A percentile compares a stretch with the other conserved stretches of the same genome.
phyloP scores from a whole-genome alignment of 2,797 vertebrate genomes.

The Sebastes itinus region DNA sequence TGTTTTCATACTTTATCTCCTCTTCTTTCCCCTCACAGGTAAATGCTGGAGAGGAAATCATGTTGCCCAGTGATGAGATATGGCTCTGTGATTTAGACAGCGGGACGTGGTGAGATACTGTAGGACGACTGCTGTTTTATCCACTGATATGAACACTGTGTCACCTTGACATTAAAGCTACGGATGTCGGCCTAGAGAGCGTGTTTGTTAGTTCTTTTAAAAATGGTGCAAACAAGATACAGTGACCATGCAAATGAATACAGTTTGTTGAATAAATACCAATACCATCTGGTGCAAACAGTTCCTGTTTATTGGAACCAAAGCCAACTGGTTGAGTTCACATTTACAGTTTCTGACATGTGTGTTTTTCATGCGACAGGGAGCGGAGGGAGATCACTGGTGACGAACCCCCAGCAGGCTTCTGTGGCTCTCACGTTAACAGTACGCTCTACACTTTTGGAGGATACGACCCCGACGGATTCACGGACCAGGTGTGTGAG shows the following conservation, averaged over 20 bases:
- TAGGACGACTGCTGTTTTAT: neutral
- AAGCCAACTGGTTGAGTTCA: neutral
- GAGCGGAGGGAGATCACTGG: constrained; percentile 86
- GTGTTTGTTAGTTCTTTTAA: neutral
- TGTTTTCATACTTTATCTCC: neutral
- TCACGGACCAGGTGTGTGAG: constrained; percentile 89
- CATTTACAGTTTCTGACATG: neutral
- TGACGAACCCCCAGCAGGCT: constrained; percentile 86
- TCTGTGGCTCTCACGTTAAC: constrained; percentile 87
- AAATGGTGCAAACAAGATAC: neutral
- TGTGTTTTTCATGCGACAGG: constrained; percentile 75
- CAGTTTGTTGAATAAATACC: neutral
- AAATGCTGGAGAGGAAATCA: constrained; percentile 86
- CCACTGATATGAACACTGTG: constrained; percentile 6
- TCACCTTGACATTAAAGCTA: constrained; percentile 6
- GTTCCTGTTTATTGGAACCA: neutral
- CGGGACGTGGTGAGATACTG: constrained; percentile 87
- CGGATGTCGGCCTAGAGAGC: neutral
- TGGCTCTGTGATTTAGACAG: constrained; percentile 93
- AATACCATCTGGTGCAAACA: neutral
- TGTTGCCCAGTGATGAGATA: constrained; percentile 91
- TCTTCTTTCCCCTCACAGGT: constrained; percentile 77
- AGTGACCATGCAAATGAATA: neutral
- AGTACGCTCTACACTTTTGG: constrained; percentile 91
- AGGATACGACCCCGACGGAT: constrained; percentile 87